Conservation (phyloP, 2,888 invertebrate species). For the Drosophila atroscutellata region DNA sequence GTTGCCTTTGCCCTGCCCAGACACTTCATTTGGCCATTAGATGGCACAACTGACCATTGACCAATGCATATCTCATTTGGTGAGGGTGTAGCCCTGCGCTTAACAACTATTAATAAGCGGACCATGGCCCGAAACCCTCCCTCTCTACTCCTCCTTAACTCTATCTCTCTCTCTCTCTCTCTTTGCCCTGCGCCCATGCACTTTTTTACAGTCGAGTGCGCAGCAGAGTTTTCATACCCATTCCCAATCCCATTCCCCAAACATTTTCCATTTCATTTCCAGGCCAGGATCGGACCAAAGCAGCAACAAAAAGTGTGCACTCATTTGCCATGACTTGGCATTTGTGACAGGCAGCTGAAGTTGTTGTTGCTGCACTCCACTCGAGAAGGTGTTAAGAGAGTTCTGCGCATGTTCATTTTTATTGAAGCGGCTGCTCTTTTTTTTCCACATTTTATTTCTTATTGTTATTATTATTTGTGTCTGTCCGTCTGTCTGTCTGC, state of each 20-base stretch:
- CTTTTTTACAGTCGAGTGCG: conserved; percentile 73
- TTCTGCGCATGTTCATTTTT: conserved; percentile 68
- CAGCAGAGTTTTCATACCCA: conserved; percentile 41
- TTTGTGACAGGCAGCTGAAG: conserved; percentile 74
- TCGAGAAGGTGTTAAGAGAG: conserved; percentile 76
- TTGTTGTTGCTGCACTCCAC: conserved; percentile 54
- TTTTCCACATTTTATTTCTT: conserved; percentile 36
- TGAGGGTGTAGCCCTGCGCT: conserved; percentile 78
- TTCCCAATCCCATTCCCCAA: conserved; percentile 9
- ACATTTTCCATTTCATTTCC: conserved; percentile 36
- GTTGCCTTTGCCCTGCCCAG: conserved; percentile 19
- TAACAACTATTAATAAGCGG: conserved; percentile 81
- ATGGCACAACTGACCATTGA: conserved; percentile 65
- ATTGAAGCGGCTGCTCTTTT: conserved; percentile 52
- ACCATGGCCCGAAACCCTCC: conserved; percentile 41
- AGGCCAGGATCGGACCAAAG: conserved; percentile 45
- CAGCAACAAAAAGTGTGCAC: conserved; percentile 56
- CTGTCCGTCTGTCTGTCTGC: neutral
- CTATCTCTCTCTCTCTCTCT: neutral
- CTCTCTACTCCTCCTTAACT: conserved; percentile 8
- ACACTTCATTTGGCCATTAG: conserved; percentile 65
- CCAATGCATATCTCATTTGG: conserved; percentile 21
- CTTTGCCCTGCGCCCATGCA: conserved; percentile 21
- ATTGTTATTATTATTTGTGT: conserved; percentile 32
- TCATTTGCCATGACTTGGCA: conserved; percentile 80